phyloP scores from a whole-genome alignment of 2,797 vertebrate species.

The Tamandua tetradactyla region DNA sequence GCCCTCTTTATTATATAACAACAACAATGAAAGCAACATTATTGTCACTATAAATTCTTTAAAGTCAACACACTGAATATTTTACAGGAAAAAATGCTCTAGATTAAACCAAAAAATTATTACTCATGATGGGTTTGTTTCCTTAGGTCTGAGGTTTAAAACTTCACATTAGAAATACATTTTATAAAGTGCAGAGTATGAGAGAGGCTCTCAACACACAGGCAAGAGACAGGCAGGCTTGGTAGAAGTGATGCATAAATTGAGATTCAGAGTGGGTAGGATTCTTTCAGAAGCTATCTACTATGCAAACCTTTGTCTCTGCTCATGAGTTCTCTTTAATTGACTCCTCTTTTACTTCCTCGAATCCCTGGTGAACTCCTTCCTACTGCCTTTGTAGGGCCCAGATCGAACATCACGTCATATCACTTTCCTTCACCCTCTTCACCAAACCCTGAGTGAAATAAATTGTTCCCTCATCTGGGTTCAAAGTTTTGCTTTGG shows the following conservation, averaged over 20 bases:
- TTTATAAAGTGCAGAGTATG: not conserved
- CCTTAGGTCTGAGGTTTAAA: slow-evolving; percentile 25
- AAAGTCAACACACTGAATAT: not conserved
- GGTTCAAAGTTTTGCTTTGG: not conserved
- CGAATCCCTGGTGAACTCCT: not conserved
- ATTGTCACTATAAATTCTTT: not conserved
- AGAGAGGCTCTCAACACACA: not conserved
- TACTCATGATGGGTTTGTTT: not conserved
- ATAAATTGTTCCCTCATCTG: not conserved
- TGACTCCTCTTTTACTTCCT: not conserved
- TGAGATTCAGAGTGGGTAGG: not conserved
- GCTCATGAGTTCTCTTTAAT: not conserved
- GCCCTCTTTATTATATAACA: not conserved
- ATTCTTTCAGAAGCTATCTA: not conserved
- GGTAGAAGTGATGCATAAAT: not conserved
- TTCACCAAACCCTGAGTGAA: not conserved
- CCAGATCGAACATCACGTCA: not conserved
- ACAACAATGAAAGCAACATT: not conserved
- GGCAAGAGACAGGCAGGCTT: not conserved
- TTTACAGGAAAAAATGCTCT: not conserved
- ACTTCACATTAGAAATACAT: not conserved
- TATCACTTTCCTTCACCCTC: not conserved
- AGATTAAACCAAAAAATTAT: not conserved
- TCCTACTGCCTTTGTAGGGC: not conserved
- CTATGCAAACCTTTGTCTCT: not conserved